Conservation (phyloP, 1,140 invertebrate genomes). For the Myzus persicae region DNA sequence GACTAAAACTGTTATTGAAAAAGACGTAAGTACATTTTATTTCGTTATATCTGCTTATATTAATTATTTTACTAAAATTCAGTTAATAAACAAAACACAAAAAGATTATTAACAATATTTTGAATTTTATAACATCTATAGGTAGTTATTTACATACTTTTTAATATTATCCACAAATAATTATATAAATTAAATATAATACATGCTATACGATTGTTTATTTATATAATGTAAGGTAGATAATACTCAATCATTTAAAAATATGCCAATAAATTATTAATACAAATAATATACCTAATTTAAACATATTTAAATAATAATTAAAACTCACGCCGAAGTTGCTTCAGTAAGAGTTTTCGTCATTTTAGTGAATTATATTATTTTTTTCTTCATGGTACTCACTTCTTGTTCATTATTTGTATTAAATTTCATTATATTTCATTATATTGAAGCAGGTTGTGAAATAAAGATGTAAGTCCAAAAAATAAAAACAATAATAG, state of each 20-base stretch:
- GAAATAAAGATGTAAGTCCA: background rate
- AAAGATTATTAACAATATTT: background rate
- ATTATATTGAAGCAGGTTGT: too few relatives aligned
- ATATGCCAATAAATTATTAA: background rate
- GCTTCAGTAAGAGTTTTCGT: background rate
- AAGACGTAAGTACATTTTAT: constrained; percentile 42
- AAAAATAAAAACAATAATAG: background rate
- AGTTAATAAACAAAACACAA: background rate
- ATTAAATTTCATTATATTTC: too few relatives aligned
- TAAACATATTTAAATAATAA: background rate
- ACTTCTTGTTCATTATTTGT: background rate
- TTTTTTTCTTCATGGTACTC: background rate
- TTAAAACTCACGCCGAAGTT: background rate
- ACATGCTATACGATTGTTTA: background rate
- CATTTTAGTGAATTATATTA: background rate
- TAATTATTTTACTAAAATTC: background rate
- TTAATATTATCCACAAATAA: background rate
- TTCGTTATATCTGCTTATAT: background rate
- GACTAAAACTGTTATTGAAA: constrained; percentile 38
- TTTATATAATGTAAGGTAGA: background rate
- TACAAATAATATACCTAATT: too few relatives aligned
- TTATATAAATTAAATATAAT: background rate
- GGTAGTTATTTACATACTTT: background rate
- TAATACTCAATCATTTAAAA: background rate
- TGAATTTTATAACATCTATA: background rate